Conservation (phyloP, 2,888 invertebrate species). For the Acanthosepion lycidas region DNA sequence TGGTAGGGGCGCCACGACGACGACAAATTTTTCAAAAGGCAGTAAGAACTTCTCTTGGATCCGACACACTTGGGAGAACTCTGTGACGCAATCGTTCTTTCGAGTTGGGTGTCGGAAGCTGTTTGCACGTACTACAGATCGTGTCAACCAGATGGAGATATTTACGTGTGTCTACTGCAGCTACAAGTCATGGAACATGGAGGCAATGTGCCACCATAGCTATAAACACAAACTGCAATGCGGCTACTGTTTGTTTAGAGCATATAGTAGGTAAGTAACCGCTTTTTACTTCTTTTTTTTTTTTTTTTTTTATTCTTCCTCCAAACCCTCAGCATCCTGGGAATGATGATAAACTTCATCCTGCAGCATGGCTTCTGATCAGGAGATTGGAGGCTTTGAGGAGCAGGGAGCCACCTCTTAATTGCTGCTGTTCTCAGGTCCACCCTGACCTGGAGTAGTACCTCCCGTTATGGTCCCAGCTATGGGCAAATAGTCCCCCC, state of each 20-base stretch:
- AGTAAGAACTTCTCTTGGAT: conserved; percentile 44
- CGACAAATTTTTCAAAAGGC: background rate
- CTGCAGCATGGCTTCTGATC: too few relatives aligned
- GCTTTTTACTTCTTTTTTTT: background rate
- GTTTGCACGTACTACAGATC: conserved; percentile 25
- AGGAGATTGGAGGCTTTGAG: too few relatives aligned
- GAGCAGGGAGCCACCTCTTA: too few relatives aligned
- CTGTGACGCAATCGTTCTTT: conserved; percentile 25
- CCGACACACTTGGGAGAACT: conserved; percentile 34
- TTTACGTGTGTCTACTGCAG: conserved; percentile 35
- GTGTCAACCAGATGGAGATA: conserved; percentile 33
- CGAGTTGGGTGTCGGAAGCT: background rate
- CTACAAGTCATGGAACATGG: conserved; percentile 25
- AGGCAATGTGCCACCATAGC: conserved; percentile 42
- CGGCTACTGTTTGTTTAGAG: conserved; percentile 44
- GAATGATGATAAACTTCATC: too few relatives aligned
- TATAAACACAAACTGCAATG: conserved; percentile 38
- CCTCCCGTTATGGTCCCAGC: too few relatives aligned
- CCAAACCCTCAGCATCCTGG: too few relatives aligned
- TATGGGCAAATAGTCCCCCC: too few relatives aligned
- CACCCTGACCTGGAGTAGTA: too few relatives aligned
- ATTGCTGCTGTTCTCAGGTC: too few relatives aligned
- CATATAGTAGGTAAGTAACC: background rate
- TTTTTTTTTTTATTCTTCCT: background rate
- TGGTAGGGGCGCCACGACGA: conserved; percentile 34